Evolutionary conservation across 2,113 vertebrate genomes (phyloP).

Genomic region (Xiphorhynchus elegans): DNA sequence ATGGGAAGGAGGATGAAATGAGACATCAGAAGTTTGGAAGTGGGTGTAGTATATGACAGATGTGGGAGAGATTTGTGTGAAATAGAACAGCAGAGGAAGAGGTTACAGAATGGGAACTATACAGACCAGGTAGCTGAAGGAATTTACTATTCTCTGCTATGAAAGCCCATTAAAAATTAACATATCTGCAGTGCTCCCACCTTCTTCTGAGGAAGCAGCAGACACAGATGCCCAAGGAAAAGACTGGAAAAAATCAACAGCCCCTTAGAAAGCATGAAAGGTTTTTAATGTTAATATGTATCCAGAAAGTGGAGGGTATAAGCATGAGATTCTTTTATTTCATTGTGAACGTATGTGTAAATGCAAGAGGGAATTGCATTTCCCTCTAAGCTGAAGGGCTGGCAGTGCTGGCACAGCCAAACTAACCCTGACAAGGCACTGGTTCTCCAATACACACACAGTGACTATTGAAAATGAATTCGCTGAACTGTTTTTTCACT

Average conservation of each 20-base stretch:
- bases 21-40: not conserved
- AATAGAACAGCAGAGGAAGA: not conserved
- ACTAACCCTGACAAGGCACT: not conserved
- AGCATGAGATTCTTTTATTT: not conserved
- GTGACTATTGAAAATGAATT: not conserved
- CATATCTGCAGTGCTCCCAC: not conserved
- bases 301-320: not conserved
- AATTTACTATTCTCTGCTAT: not conserved
- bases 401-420: not conserved
- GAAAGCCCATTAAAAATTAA: not conserved
- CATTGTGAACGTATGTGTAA: not conserved
- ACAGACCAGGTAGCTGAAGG: not conserved
- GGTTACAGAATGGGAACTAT: not conserved
- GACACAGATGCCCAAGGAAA: not conserved
- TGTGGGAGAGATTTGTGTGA: not conserved
- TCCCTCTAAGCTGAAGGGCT: not conserved
- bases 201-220: not conserved
- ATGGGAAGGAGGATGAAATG: not conserved
- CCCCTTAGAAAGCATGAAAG: not conserved
- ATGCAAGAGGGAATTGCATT: not conserved
- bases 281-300: not conserved
- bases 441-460: not conserved
- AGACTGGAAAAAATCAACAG: not conserved
- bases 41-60: not conserved
- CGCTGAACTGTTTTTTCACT: not conserved